Evolutionary conservation across 2,797 vertebrate genomes (phyloP).

Genomic region (Sebastes hubbsi): DNA sequence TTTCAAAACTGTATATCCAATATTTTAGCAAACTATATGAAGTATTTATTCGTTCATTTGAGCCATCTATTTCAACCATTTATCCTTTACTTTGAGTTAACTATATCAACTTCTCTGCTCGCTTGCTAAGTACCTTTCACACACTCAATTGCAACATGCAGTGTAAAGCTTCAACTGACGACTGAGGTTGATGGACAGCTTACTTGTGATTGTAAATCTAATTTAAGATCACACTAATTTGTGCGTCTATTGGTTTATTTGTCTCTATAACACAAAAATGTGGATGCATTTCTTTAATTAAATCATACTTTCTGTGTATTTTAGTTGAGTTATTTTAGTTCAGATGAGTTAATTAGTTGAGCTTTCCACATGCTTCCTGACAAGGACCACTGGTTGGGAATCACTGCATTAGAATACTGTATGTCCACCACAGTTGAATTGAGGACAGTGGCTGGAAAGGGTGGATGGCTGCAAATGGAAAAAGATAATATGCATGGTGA

Average conservation of each 20-base stretch:
- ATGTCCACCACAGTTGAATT: neutral
- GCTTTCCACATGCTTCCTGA: neutral
- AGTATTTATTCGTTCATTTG: too few relatives aligned
- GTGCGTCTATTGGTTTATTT: neutral
- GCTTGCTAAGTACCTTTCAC: too few relatives aligned
- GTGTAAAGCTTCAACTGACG: neutral
- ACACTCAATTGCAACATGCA: too few relatives aligned
- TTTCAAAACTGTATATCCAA: neutral
- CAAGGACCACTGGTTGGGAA: slow-evolving; percentile 10
- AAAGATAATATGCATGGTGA: slow-evolving; percentile 24
- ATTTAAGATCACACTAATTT: neutral
- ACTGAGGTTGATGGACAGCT: neutral
- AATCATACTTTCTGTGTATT: neutral
- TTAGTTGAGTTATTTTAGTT: neutral
- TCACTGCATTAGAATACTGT: slow-evolving; percentile 9
- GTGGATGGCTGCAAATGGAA: neutral
- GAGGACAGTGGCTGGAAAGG: slow-evolving; percentile 9
- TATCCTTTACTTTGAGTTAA: neutral
- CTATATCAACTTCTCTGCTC: neutral
- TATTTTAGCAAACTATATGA: too few relatives aligned
- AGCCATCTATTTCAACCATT: neutral
- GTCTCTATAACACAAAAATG: neutral
- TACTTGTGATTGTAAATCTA: neutral
- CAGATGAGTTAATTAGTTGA: neutral
- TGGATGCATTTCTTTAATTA: neutral